These are phyloP conservation scores for Oligia latruncula DNA, from an alignment of 2,888 invertebrate genomes.

Conservation along the genomic window DNA sequence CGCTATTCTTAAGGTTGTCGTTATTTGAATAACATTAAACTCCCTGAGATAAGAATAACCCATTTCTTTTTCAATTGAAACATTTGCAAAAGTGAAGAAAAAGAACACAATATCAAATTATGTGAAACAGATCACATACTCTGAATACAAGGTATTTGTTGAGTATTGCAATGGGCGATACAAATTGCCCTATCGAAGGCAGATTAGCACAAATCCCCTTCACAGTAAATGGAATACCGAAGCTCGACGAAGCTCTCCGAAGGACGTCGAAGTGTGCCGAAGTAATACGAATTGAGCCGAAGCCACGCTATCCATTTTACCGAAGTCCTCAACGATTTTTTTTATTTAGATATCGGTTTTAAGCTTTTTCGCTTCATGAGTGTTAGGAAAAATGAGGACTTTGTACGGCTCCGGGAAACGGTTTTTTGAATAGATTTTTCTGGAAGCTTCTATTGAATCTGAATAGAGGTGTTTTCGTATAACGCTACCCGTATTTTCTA, in stretches of 20 bases:
- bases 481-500: background rate
- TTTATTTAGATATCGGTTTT: slow-evolving; percentile 53
- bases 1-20: too few relatives aligned
- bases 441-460: slow-evolving; percentile 1
- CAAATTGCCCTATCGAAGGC: slow-evolving; percentile 59
- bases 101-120: background rate
- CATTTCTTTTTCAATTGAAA: background rate
- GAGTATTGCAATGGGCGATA: slow-evolving; percentile 56
- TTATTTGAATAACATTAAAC: background rate
- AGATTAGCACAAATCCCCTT: slow-evolving; percentile 65
- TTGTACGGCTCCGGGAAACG: background rate
- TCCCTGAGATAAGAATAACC: background rate
- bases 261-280: slow-evolving; percentile 28
- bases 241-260: slow-evolving; percentile 36
- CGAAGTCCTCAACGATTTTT: slow-evolving; percentile 26
- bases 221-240: slow-evolving; percentile 65
- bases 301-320: slow-evolving; percentile 50
- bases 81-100: background rate
- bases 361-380: slow-evolving; percentile 52
- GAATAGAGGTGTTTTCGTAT: background rate
- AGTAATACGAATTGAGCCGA: slow-evolving; percentile 30
- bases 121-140: slow-evolving; percentile 24
- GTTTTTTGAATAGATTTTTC: slow-evolving; percentile 34
- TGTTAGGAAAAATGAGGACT: slow-evolving; percentile 43
- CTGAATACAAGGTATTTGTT: slow-evolving; percentile 46